These are phyloP conservation scores for Ptychoptera contaminata DNA, from an alignment of 2,888 invertebrate species.

Conservation along the genomic window DNA sequence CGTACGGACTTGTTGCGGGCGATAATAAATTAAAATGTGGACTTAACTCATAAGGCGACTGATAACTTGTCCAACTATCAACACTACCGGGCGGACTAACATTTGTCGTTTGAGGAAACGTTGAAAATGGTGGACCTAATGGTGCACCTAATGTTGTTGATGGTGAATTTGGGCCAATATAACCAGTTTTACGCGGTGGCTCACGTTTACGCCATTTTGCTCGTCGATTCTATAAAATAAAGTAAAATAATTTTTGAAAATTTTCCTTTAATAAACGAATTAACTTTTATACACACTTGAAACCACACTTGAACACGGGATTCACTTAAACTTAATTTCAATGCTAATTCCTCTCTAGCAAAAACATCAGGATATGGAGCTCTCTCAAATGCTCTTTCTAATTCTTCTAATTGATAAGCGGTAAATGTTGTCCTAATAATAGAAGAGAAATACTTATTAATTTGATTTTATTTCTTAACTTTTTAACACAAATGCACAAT, in stretches of 20 bases:
- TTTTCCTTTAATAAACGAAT: too few species aligned
- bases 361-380: conserved; percentile 95
- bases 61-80: conserved; percentile 62
- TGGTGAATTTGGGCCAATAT: conserved; percentile 54
- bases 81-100: conserved; percentile 44
- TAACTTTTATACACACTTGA: conserved; percentile 14
- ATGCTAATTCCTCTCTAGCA: conserved; percentile 82
- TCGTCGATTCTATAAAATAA: conserved; percentile 81
- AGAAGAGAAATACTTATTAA: too few species aligned
- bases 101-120: conserved; percentile 44
- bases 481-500: not conserved
- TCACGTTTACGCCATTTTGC: conserved; percentile 92
- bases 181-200: conserved; percentile 78
- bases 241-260: conserved; percentile 50
- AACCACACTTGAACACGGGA: conserved; percentile 43
- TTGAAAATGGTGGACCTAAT: conserved; percentile 40
- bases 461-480: too few species aligned
- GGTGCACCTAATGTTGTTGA: conserved; percentile 39
- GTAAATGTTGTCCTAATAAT: conserved; percentile 95
- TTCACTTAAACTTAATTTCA: conserved; percentile 79
- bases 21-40: conserved; percentile 60
- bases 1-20: conserved; percentile 48
- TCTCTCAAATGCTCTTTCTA: conserved; percentile 85
- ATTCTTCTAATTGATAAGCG: conserved; percentile 82
- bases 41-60: conserved; percentile 59